Evolutionary conservation across 2,113 vertebrate species (phyloP).

Genomic region (Turdus rufiventris): DNA sequence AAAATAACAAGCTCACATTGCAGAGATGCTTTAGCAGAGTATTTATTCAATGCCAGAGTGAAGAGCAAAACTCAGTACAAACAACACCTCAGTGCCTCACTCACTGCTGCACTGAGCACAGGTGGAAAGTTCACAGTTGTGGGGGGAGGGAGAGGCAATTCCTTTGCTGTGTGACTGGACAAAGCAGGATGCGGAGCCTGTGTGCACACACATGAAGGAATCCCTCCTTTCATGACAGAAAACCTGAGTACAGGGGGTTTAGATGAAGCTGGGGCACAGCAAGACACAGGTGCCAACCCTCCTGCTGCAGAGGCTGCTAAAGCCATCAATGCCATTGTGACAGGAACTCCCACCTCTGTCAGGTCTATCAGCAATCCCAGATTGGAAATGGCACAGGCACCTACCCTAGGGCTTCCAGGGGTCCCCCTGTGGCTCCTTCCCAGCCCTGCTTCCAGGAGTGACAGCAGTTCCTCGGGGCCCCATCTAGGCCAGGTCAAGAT

Average conservation of each 20-base stretch:
- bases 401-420: background rate
- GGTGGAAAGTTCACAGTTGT: background rate
- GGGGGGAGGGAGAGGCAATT: background rate
- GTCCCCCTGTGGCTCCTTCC: fast-evolving
- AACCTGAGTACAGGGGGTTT: background rate
- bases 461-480: background rate
- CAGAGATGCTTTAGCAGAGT: slow-evolving; percentile 25
- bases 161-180: background rate
- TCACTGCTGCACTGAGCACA: background rate
- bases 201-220: background rate
- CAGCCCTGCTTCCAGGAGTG: background rate
- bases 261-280: background rate
- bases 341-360: background rate
- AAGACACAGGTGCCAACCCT: background rate
- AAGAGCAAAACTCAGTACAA: slow-evolving; percentile 36
- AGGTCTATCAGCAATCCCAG: background rate
- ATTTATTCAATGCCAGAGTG: slow-evolving; percentile 43
- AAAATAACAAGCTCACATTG: background rate
- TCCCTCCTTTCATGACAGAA: background rate
- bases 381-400: background rate
- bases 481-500: background rate
- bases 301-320: background rate
- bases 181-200: background rate
- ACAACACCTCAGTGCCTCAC: background rate
- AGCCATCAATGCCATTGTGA: background rate